A percentile compares a stretch with the other conserved stretches of the same genome.
Evolutionary conservation across 2,797 vertebrate species (phyloP).

Genomic region (Mus caroli): DNA sequence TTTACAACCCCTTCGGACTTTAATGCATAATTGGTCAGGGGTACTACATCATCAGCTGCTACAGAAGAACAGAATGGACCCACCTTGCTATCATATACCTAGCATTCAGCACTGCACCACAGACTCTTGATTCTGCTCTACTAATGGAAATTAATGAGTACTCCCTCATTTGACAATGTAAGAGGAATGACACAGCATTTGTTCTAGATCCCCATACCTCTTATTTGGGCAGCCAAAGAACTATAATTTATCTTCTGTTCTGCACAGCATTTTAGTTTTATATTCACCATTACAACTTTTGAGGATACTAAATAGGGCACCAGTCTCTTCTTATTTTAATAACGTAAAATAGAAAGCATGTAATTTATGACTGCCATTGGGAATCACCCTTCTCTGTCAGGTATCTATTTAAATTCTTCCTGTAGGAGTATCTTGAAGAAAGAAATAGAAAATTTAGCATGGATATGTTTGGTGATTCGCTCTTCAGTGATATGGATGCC

Average conservation of each 20-base stretch:
- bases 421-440: not conserved
- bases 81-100: accelerated
- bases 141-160: not conserved
- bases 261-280: not conserved
- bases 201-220: not conserved
- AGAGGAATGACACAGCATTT: not conserved
- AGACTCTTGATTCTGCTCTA: no score
- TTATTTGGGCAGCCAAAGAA: not conserved
- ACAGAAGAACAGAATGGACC: not conserved
- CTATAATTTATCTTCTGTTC: not conserved
- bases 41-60: not conserved
- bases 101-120: not conserved
- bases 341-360: not conserved
- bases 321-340: not conserved
- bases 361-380: not conserved
- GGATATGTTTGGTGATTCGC: not conserved
- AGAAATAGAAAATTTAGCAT: not conserved
- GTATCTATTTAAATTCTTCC: not conserved
- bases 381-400: not conserved
- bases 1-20: not conserved
- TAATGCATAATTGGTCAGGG: not conserved
- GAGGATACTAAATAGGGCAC: not conserved
- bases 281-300: not conserved
- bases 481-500: not conserved
- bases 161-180: not conserved